Evolutionary conservation across 2,113 vertebrate genomes (phyloP).

Genomic region (Promerops cafer): DNA sequence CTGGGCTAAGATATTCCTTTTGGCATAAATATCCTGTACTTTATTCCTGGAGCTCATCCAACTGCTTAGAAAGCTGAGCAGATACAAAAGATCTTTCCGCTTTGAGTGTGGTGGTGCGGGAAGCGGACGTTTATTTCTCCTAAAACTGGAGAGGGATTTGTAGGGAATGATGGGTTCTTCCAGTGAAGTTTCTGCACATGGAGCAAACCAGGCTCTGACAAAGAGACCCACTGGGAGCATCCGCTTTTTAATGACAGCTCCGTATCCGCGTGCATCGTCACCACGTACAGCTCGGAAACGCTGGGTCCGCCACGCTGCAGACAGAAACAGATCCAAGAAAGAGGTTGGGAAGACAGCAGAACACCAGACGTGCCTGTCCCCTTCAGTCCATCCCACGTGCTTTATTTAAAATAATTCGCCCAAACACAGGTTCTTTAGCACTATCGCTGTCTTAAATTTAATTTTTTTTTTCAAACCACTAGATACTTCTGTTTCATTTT

Average conservation of each 20-base stretch:
- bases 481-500: conserved; percentile 38
- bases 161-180: not conserved
- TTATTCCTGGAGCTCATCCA: not conserved
- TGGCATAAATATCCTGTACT: not conserved
- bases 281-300: not conserved
- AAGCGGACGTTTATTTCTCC: not conserved
- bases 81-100: not conserved
- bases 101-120: rapidly evolving
- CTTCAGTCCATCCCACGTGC: not conserved
- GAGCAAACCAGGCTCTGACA: conserved; percentile 7
- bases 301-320: not conserved
- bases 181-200: conserved; percentile 18
- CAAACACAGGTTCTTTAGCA: not conserved
- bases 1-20: not conserved
- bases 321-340: not conserved
- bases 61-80: not conserved
- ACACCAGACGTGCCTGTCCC: not conserved
- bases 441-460: conserved; percentile 42
- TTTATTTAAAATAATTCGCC: not conserved
- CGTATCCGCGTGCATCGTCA: rapidly evolving
- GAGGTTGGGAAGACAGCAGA: conserved; percentile 19
- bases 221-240: not conserved
- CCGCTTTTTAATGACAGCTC: not conserved
- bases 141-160: not conserved
- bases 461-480: conserved; percentile 63